phyloP scores from a whole-genome alignment of 2,113 vertebrate species.

The Microtus montanus region DNA sequence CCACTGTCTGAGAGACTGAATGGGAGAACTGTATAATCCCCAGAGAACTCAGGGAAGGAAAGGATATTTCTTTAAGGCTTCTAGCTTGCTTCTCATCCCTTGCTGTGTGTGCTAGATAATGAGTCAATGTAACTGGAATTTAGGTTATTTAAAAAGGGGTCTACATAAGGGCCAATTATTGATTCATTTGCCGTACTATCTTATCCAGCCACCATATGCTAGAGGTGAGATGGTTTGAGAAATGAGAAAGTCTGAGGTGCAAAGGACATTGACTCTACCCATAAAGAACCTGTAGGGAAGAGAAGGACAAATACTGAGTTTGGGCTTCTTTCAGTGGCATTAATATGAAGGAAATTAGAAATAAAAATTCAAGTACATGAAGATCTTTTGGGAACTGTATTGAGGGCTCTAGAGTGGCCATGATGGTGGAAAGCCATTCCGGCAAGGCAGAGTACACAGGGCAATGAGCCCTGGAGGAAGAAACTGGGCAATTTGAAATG shows the following conservation, averaged over 20 bases:
- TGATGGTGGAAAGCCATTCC: not conserved
- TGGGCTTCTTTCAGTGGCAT: not conserved
- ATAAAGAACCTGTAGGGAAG: not conserved
- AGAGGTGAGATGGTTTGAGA: not conserved
- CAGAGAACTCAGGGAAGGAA: not conserved
- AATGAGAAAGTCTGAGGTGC: not conserved
- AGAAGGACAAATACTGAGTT: not conserved
- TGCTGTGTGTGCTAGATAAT: not conserved
- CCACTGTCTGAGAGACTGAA: slow-evolving; percentile 21
- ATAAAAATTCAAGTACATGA: not conserved
- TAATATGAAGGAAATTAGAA: not conserved
- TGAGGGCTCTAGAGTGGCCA: not conserved
- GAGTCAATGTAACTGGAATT: not conserved
- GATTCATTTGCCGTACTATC: not conserved
- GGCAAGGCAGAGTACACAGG: not conserved
- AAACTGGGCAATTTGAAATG: not conserved
- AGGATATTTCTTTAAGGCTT: slow-evolving; percentile 9
- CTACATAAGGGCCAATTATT: not conserved
- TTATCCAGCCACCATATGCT: not conserved
- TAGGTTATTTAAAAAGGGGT: not conserved
- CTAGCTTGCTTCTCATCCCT: slow-evolving; percentile 7
- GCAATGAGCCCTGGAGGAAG: not conserved
- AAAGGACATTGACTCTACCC: not conserved
- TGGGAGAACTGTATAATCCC: slow-evolving; percentile 33
- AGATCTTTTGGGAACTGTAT: not conserved